Base-by-base conservation (phyloP, 1,140 invertebrate species). In the Acyrthosiphon pisum region DNA sequence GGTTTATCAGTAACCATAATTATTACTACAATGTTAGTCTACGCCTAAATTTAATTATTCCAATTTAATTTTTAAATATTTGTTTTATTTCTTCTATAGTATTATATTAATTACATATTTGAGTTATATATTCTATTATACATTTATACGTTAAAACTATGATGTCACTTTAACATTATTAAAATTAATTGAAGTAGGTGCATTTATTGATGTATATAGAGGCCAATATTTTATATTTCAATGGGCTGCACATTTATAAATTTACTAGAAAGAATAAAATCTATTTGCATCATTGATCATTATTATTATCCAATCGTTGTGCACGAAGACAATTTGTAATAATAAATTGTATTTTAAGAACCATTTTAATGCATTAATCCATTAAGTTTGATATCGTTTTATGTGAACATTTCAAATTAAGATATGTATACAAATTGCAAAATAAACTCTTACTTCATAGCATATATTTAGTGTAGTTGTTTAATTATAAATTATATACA, bases 111-210 rank as follows among this genome's bases (percentile, higher is more conserved):
- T n/a, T 50, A 87, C 9, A 46, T 48, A 87, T 87, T 87, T 7
- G 6, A 87, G 1, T 35, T 46, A 30, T 41, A 44, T 41, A 84
- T 84, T 81, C 7, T 26, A 30, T 30, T 11, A 30, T 44, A 84
- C 68, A n/a, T n/a, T 41, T 18, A 20, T n/a, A 48, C 3, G 14
- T 87, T 87, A n/a, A 41, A 87, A 48, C 20, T n/a, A 50, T 35
- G 6, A 50, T n/a, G 44, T 48, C 18, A 87, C 2, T 35, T 87
- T 50, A 3, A 26, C 26, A 7, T 48, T 48, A 87, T 87, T 48
- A 87, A 50, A 87, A 87, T n/a, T 87, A 87, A 87, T 87, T 87
- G 50, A 87, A 30, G 9, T 87, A n/a, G 14, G 30, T 48, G n/a
- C 18, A 87, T 48, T 87, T 87, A 87, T 87, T n/a, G 2, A 87